These are phyloP conservation scores for Conus canariensis DNA, from an alignment of 2,888 invertebrate species.

Conservation along the genomic window DNA sequence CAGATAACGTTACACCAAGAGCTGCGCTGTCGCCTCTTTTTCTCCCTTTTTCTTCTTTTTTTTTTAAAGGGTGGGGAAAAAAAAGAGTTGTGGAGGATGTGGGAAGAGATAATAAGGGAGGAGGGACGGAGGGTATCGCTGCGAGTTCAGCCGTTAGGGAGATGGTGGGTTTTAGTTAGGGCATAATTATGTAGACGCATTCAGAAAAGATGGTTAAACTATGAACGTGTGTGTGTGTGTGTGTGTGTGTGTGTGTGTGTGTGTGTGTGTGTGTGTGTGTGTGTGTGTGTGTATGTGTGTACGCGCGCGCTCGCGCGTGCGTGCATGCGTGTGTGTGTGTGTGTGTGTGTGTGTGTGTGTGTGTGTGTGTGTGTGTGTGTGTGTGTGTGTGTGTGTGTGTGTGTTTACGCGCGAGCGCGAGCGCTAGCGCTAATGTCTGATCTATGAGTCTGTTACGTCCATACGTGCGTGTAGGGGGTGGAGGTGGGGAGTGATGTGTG, in stretches of 20 bases:
- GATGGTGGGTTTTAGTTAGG: no score
- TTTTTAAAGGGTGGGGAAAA: no score
- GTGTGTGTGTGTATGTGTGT: not conserved
- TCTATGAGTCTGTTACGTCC: no score
- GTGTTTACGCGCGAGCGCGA: no score
- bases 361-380: conserved; percentile 3
- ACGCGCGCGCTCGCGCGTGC: not conserved
- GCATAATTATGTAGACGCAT: no score
- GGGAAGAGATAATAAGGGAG: no score
- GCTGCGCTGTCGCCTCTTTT: not conserved
- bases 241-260: conserved; percentile 19
- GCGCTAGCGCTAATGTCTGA: no score
- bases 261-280: conserved; percentile 4
- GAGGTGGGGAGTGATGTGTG: not conserved
- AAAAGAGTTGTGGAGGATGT: no score
- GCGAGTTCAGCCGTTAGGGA: no score
- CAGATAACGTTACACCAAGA: conserved; percentile 1
- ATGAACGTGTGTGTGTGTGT: not conserved
- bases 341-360: not conserved
- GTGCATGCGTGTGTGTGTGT: not conserved
- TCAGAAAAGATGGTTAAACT: not conserved
- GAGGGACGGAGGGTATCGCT: no score
- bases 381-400: not conserved
- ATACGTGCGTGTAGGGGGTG: not conserved
- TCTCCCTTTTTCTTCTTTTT: not conserved